Conservation (phyloP, 2,888 invertebrate genomes). For the Chymomyza fuscimana region DNA sequence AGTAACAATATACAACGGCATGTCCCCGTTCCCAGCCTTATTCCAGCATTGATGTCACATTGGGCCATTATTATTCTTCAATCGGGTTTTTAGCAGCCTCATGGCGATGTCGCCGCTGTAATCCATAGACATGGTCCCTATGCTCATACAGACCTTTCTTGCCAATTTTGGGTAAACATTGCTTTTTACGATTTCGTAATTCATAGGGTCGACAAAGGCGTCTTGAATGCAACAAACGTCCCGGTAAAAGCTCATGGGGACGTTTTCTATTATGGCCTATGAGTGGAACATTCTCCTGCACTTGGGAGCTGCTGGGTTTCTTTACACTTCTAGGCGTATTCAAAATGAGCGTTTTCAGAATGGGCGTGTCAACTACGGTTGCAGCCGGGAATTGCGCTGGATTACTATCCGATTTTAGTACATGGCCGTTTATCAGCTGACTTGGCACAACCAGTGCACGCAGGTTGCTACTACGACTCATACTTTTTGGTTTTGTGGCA, state of each 20-base stretch:
- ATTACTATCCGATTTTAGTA: conserved; percentile 4
- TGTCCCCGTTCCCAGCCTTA: too few relatives aligned
- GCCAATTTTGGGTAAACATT: conserved; percentile 48
- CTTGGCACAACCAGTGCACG: conserved; percentile 16
- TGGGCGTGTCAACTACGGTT: neutral
- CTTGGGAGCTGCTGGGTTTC: neutral
- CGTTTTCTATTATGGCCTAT: conserved; percentile 30
- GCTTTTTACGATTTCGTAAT: conserved; percentile 17
- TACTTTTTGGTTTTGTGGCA: neutral
- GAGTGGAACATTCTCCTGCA: neutral
- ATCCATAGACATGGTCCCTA: conserved; percentile 35
- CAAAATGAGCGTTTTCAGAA: neutral
- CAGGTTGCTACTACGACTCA: neutral
- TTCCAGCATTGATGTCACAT: too few relatives aligned
- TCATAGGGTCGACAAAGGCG: conserved; percentile 48
- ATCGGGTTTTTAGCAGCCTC: neutral
- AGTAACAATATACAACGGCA: too few relatives aligned
- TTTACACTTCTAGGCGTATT: too few relatives aligned
- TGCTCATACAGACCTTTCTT: conserved; percentile 36
- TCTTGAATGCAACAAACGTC: conserved; percentile 19
- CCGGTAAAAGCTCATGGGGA: conserved; percentile 33
- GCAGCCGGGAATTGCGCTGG: neutral
- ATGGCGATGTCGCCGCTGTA: conserved; percentile 23
- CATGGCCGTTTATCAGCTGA: conserved; percentile 12
- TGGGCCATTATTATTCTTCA: too few relatives aligned